Evolutionary conservation across 2,797 vertebrate species (phyloP).

Genomic region (Champsocephalus esox): DNA sequence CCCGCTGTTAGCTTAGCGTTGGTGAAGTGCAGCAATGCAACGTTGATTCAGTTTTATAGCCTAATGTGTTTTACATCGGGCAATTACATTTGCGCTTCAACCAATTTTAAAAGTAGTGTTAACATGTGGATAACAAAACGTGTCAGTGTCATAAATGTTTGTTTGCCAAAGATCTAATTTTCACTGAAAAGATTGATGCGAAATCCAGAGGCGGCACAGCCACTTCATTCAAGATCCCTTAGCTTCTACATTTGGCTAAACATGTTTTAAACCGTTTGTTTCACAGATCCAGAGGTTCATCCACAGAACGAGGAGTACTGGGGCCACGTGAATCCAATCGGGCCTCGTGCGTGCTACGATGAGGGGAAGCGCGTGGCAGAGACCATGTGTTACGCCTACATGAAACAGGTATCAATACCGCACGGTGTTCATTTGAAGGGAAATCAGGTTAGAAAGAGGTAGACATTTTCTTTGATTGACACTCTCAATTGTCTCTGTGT

Average conservation of each 20-base stretch:
- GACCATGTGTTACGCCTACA: constrained; percentile 99
- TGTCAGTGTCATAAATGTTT: background rate
- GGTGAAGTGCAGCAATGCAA: no score
- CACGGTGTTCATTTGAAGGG: background rate
- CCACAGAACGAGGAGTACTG: constrained; percentile 98
- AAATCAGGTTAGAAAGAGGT: background rate
- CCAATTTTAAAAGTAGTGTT: no score
- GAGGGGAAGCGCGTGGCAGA: constrained; percentile 98
- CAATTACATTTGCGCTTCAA: no score
- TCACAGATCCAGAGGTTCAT: constrained; percentile 97
- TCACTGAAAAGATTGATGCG: no score
- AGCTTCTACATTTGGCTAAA: background rate
- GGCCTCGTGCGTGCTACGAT: constrained; percentile 97
- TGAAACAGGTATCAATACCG: constrained; percentile 93
- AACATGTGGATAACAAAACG: background rate
- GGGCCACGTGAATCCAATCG: constrained; percentile 98
- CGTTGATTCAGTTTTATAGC: no score
- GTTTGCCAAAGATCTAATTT: no score
- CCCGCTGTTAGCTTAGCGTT: no score
- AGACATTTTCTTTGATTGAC: background rate
- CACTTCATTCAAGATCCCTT: background rate
- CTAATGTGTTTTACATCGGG: no score
- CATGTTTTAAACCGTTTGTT: constrained; percentile 23
- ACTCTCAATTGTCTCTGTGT: background rate
- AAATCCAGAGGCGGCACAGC: no score